A percentile compares a stretch with the other conserved stretches of the same genome.
phyloP scores from a whole-genome alignment of 1,140 invertebrate species.

The Myzus persicae region DNA sequence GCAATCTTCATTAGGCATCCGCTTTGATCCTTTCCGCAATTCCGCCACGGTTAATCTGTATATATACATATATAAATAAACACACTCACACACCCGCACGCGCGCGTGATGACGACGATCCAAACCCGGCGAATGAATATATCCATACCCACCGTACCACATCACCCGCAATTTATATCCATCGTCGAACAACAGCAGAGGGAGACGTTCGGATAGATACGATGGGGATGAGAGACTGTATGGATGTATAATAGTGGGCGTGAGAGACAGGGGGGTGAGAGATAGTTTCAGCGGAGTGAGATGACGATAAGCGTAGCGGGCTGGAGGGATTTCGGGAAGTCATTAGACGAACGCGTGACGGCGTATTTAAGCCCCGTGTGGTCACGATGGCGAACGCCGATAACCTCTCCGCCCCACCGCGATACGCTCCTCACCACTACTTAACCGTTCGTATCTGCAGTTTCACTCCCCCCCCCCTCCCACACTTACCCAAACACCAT shows the following conservation, averaged over 20 bases:
- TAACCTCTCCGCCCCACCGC: background rate
- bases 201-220: background rate
- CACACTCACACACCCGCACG: background rate
- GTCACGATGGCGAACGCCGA: slow-evolving; percentile 27
- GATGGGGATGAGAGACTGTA: background rate
- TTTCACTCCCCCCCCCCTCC: background rate
- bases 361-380: slow-evolving; percentile 24
- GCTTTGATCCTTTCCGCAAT: slow-evolving; percentile 39
- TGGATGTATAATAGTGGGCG: background rate
- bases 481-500: background rate
- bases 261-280: background rate
- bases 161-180: background rate
- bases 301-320: slow-evolving; percentile 22
- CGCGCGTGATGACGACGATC: background rate
- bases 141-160: background rate
- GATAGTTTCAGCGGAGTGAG: background rate
- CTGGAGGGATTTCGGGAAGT: slow-evolving; percentile 34
- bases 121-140: background rate
- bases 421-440: background rate
- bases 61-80: background rate
- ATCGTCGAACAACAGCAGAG: background rate
- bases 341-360: slow-evolving; percentile 39
- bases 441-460: background rate
- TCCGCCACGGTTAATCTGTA: slow-evolving; percentile 14
- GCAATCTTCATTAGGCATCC: slow-evolving; percentile 47